Conservation (phyloP, 2,113 vertebrate species). For the Gracilinanus agilis region DNA sequence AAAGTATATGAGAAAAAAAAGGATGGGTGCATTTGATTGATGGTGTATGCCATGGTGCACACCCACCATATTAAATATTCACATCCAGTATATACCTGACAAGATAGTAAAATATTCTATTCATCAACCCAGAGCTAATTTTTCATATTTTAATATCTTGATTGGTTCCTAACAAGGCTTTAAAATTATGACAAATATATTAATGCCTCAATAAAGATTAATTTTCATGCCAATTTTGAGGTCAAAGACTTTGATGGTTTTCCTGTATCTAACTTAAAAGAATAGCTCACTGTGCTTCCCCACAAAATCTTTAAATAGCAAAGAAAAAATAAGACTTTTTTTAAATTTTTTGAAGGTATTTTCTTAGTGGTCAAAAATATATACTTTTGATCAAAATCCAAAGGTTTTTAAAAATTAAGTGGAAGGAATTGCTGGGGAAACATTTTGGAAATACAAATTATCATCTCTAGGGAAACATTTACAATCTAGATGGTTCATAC, state of each 20-base stretch:
- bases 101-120: conserved; percentile 62
- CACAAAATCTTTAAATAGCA: background rate
- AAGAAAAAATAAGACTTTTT: background rate
- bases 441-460: background rate
- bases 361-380: background rate
- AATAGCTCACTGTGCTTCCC: background rate
- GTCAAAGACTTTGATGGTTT: conserved; percentile 60
- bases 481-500: background rate
- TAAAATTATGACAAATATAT: conserved; percentile 66
- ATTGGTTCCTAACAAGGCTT: conserved; percentile 56
- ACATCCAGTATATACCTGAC: conserved; percentile 37
- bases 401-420: background rate
- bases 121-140: conserved; percentile 56
- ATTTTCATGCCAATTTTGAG: conserved; percentile 59
- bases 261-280: conserved; percentile 52
- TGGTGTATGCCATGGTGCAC: background rate
- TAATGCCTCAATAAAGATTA: conserved; percentile 70
- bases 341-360: background rate
- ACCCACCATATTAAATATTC: conserved; percentile 49
- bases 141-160: conserved; percentile 70
- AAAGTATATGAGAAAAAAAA: background rate
- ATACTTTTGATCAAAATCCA: background rate
- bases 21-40: background rate
- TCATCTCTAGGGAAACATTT: background rate
- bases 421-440: background rate